Conservation (phyloP, 2,113 vertebrate genomes). For the Trematomus loennbergii region DNA sequence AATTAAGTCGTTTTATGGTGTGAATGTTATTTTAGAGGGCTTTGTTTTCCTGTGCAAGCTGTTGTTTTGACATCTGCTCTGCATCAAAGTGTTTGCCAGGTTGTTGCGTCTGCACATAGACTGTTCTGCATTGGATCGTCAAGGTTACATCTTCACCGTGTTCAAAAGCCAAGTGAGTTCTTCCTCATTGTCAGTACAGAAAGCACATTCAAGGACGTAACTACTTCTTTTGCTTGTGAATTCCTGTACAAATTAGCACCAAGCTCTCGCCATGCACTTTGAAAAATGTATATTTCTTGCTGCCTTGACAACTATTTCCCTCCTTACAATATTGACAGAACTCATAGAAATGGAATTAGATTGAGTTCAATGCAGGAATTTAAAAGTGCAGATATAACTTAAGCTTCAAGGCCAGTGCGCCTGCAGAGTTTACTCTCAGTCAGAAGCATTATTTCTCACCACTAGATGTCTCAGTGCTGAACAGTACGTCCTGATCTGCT, state of each 20-base stretch:
- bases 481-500: constrained; percentile 19
- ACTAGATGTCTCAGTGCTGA: constrained; percentile 40
- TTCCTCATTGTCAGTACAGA: neutral
- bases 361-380: neutral
- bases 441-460: constrained; percentile 12
- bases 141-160: constrained; percentile 49
- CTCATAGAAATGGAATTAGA: neutral
- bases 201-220: constrained; percentile 24
- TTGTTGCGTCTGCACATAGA: constrained; percentile 5
- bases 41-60: neutral
- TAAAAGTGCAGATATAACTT: constrained; percentile 19
- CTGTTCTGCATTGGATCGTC: constrained; percentile 35
- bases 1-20: neutral
- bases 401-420: constrained; percentile 30
- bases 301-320: constrained; percentile 18
- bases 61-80: constrained; percentile 31
- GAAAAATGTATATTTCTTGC: neutral
- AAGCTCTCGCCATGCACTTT: neutral
- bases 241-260: neutral
- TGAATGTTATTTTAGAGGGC: neutral
- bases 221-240: neutral
- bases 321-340: constrained; percentile 13
- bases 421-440: neutral
- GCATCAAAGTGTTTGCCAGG: constrained; percentile 1
- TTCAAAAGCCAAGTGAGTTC: constrained; percentile 26